Evolutionary conservation across 2,888 invertebrate genomes (phyloP), one percentile per base, ranked within the genome.

Genomic region (Apotomis capreana): DNA sequence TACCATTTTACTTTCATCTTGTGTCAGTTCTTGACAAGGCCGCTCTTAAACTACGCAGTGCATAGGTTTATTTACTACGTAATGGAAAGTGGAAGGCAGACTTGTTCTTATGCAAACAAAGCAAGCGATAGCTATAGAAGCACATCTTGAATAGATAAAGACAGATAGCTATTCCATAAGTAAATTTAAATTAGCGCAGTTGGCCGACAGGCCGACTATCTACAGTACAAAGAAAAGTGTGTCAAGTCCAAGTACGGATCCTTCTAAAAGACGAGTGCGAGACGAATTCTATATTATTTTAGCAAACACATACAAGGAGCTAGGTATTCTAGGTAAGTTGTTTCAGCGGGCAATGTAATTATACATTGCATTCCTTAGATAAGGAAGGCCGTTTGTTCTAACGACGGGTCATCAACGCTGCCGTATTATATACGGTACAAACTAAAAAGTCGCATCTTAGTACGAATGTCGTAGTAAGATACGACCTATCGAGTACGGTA

Each of bases 281-380:
- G n/a, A 61, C 59, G 52, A 59, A 64, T 70, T 55, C 9, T 68
- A 46, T 68, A 44, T 54, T 55, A 44, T 54, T 55, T 67, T 67
- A 67, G 57, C 65, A 67, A 67, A 67, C 65, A 65, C 4, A n/a
- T 10, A 44, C n/a, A 57, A 44, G 61, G 54, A 61, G 59, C 44
- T 61, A 52, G 54, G 26, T 60, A 68, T 60, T 2, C 26, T 26
- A 26, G 55, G 40, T 36, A 40, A 40, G 5, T 40, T 6, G 59
- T 15, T 61, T 65, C 65, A 64, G 64, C 51, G 49, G 8, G 69
- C 13, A 69, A 68, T 52, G 51, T 71, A 71, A 68, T 71, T 68
- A 68, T 40, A 79, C 80, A 80, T 81, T 80, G 82, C 89, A 88
- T 90, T 90, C 89, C 82, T 84, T 74, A 89, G 90, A 90, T 90